Conservation (phyloP, 2,888 invertebrate species). For the Cheiracanthium punctorium region DNA sequence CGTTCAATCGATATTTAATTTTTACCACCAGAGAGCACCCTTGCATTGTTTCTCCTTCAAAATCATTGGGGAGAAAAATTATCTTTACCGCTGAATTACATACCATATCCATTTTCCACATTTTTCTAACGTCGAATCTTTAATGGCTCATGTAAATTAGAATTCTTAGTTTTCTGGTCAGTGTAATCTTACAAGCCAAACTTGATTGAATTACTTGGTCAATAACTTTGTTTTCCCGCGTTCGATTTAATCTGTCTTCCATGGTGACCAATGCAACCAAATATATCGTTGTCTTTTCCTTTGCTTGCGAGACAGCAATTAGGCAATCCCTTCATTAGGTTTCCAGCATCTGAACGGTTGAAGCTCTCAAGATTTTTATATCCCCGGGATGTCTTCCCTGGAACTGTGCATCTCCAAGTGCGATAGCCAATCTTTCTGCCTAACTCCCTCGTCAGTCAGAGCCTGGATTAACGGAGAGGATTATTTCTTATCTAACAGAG, state of each 20-base stretch:
- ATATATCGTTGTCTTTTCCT: background rate
- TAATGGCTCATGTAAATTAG: background rate
- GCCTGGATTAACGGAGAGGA: slow-evolving; percentile 68
- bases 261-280: background rate
- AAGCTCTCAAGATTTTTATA: slow-evolving; percentile 38
- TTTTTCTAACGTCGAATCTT: background rate
- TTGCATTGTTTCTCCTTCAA: no score
- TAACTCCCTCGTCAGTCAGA: slow-evolving; percentile 70
- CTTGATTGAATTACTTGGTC: background rate
- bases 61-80: no score
- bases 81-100: no score
- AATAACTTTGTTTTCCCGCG: background rate
- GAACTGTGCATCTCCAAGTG: background rate
- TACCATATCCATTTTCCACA: no score
- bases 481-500: slow-evolving; percentile 68
- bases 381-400: slow-evolving; percentile 39
- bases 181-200: background rate
- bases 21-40: no score
- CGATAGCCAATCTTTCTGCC: slow-evolving; percentile 62
- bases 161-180: background rate
- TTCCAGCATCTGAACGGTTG: slow-evolving; percentile 53
- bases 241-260: background rate
- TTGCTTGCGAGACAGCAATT: slow-evolving; percentile 59
- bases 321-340: slow-evolving; percentile 67
- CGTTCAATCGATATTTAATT: no score